These are phyloP conservation scores for Amphiprion clarkii DNA, from an alignment of 2,797 vertebrate species.

Conservation along the genomic window DNA sequence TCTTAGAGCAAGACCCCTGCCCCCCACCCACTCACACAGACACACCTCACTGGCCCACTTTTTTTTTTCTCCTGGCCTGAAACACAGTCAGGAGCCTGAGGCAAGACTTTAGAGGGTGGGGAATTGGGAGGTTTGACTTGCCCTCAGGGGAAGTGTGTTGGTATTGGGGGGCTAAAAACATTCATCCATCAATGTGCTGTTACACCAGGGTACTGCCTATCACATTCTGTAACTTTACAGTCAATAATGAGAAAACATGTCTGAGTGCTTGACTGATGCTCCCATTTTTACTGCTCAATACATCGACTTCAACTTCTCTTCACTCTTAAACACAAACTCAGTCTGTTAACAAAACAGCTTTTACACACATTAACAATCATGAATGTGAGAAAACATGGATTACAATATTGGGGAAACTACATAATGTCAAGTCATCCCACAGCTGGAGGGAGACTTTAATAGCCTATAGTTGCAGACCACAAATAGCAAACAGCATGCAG, in stretches of 20 bases:
- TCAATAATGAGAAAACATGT: slow-evolving; percentile 11
- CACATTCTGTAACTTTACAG: slow-evolving; percentile 43
- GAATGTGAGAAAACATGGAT: slow-evolving; percentile 4
- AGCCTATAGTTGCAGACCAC: slow-evolving; percentile 26
- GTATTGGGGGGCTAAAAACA: slow-evolving; percentile 16
- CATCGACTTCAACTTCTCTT: slow-evolving; percentile 4
- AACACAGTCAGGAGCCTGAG: slow-evolving; percentile 49
- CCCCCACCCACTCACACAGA: slow-evolving; percentile 14
- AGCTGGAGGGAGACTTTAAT: slow-evolving; percentile 19
- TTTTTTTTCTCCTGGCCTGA: slow-evolving; percentile 38
- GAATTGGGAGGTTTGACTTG: slow-evolving; percentile 41
- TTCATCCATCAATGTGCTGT: slow-evolving; percentile 46
- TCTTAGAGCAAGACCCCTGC: slow-evolving; percentile 33
- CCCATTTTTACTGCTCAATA: slow-evolving; percentile 9
- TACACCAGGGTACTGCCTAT: slow-evolving; percentile 39
- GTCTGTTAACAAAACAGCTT: slow-evolving; percentile 4
- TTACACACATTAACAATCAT: slow-evolving; percentile 24
- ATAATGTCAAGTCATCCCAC: slow-evolving; percentile 7
- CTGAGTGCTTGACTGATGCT: slow-evolving; percentile 9
- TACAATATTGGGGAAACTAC: slow-evolving; percentile 6
- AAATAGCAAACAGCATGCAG: slow-evolving; percentile 20
- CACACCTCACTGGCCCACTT: slow-evolving; percentile 37
- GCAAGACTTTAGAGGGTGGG: slow-evolving; percentile 30
- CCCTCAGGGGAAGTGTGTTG: slow-evolving; percentile 55
- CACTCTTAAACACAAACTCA: not conserved